Percentiles rank a stretch among this genome's conserved stretches.
Evolutionary conservation across 1,140 invertebrate genomes (phyloP).

Genomic region (Zophobas atratus): DNA sequence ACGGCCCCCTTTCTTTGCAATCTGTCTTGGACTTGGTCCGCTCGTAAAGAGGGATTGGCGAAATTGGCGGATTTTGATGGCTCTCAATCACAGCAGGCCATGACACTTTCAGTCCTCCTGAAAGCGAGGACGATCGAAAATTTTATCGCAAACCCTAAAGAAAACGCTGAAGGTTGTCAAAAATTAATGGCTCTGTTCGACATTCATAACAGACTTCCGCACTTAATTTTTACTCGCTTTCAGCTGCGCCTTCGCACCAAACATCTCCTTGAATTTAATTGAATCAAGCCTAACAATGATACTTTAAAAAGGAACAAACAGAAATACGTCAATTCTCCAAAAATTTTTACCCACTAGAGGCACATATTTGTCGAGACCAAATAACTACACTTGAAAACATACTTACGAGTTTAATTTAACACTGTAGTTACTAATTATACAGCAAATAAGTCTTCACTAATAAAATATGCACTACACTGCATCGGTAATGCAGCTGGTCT

Average conservation of each 20-base stretch:
- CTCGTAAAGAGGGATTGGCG: conserved; percentile 58
- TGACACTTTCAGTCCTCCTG: conserved; percentile 49
- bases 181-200: conserved; percentile 38
- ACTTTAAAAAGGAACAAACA: too few relatives aligned
- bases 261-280: conserved; percentile 1
- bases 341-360: too few relatives aligned
- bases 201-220: conserved; percentile 34
- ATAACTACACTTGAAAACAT: too few relatives aligned
- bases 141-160: conserved; percentile 29
- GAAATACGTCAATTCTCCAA: too few relatives aligned
- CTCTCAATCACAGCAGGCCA: conserved; percentile 59
- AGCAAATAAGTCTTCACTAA: too few relatives aligned
- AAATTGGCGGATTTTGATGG: conserved; percentile 63
- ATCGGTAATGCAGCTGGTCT: too few relatives aligned
- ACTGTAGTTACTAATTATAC: too few relatives aligned
- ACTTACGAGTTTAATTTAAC: too few relatives aligned
- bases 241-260: conserved; percentile 1
- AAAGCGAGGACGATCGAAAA: conserved; percentile 25
- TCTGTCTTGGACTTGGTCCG: conserved; percentile 55
- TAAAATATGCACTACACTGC: too few relatives aligned
- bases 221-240: conserved; percentile 24
- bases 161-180: conserved; percentile 27
- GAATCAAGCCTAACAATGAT: background rate
- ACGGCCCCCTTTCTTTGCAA: conserved; percentile 52
- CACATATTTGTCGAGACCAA: too few relatives aligned